A percentile compares a stretch with the other conserved stretches of the same genome.
These are phyloP conservation scores for Elmis aenea DNA, from an alignment of 2,888 invertebrate genomes.

Conservation along the genomic window DNA sequence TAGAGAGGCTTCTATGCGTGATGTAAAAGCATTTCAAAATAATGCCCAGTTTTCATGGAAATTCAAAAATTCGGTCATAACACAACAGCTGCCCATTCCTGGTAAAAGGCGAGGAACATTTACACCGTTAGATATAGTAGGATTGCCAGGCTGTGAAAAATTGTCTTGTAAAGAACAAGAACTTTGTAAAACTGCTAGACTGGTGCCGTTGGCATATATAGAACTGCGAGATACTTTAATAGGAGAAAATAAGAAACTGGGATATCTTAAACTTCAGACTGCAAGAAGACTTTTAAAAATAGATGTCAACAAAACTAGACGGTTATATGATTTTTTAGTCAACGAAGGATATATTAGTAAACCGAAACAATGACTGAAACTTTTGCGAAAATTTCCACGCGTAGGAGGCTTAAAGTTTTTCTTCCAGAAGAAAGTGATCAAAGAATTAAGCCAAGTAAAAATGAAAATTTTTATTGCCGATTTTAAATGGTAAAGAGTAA, in stretches of 20 bases:
- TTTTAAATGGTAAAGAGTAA: too few relatives aligned
- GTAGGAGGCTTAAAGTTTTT: too few relatives aligned
- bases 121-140: slow-evolving; percentile 62
- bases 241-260: slow-evolving; percentile 69
- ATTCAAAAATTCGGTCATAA: slow-evolving; percentile 18
- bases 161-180: slow-evolving; percentile 66
- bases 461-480: too few relatives aligned
- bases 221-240: slow-evolving; percentile 72
- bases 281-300: slow-evolving; percentile 83
- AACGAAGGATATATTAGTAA: slow-evolving; percentile 67
- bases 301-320: slow-evolving; percentile 89
- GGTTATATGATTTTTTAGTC: slow-evolving; percentile 74
- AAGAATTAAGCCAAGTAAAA: too few relatives aligned
- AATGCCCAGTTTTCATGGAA: slow-evolving; percentile 39
- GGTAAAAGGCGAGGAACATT: slow-evolving; percentile 44
- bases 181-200: slow-evolving; percentile 69
- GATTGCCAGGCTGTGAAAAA: slow-evolving; percentile 73
- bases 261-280: slow-evolving; percentile 70
- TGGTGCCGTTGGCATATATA: slow-evolving; percentile 73
- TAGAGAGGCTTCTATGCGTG: slow-evolving; percentile 53
- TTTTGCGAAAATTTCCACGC: too few relatives aligned
- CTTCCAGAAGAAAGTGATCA: too few relatives aligned
- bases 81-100: slow-evolving; percentile 11
- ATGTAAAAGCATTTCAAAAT: slow-evolving; percentile 44
- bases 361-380: slow-evolving; percentile 26